Evolutionary conservation across 2,113 vertebrate genomes (phyloP), one percentile per base, ranked within the genome.

Genomic region (Cyrtonyx montezumae): DNA sequence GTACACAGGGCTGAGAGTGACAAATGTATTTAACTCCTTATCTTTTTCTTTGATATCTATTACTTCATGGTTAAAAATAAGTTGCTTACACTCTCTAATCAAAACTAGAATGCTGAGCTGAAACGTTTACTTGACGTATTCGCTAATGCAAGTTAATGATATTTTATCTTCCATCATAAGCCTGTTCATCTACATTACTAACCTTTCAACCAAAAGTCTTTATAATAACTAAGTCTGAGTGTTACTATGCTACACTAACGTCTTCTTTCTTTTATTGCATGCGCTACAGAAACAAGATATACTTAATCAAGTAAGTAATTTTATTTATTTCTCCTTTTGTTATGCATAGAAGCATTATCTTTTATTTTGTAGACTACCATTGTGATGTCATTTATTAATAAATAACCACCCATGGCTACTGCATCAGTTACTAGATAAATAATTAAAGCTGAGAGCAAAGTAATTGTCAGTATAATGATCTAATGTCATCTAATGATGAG

Each of bases 281-380:
- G 97, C 97, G 53, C 69, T 95, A 43, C 96, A 99, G 99, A 99
- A 99, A 97, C 98, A 98, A 97, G 99, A 99, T 92, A 98, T 99
- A 97, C 99, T 99, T 98, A 98, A 98, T 91, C 99, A 99, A 98
- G 99, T 99, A 98, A 98, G 98, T 96, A 96, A 79, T 88, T 96
- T 95, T 94, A 26, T 87, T 84, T 95, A 87, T 73, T 67, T 63
- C 75, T 25, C 21, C 67, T 84, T 96, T 53, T 96, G 34, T 69
- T 91, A 40, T 94, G 30, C 77, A 8, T 46, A 80, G 56, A 15
- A 75, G 16, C 40, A 74, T 5, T 89, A 65, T 79, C 55, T 95
- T 95, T 95, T 74, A 45, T 82, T 95, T 94, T 90, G 6, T 74
- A 84, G 59, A 17, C 14, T 76, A 94, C 36, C 32, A 53, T 3